A percentile compares a stretch with the other conserved stretches of the same genome.
Conservation (phyloP, 2,797 vertebrate genomes). For the Macrochelys suwanniensis region DNA sequence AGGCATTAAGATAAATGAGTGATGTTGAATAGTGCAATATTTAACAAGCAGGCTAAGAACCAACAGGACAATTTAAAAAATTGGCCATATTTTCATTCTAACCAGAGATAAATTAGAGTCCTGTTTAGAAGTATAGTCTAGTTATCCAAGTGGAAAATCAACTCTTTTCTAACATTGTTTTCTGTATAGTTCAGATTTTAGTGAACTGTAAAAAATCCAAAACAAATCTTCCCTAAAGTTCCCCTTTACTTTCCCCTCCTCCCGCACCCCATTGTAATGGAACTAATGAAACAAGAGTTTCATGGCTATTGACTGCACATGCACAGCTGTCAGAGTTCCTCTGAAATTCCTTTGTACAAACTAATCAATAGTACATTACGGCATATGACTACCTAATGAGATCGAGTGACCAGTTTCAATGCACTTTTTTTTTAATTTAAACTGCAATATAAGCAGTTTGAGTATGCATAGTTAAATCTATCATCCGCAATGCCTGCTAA, state of each 20-base stretch:
- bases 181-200: neutral
- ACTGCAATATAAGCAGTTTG: neutral
- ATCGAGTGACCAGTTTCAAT: neutral
- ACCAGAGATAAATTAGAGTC: neutral
- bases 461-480: neutral
- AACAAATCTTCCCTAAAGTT: neutral
- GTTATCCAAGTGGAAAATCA: neutral
- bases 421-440: neutral
- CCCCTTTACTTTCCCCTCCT: neutral
- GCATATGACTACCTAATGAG: neutral
- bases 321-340: neutral
- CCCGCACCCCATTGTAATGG: rapidly evolving
- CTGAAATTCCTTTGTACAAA: neutral
- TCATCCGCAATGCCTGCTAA: neutral
- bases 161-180: neutral
- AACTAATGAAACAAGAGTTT: neutral
- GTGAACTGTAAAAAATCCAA: neutral
- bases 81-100: neutral
- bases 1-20: neutral
- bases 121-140: neutral
- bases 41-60: neutral
- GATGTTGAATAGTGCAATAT: neutral
- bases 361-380: neutral
- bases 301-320: neutral
- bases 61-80: neutral